A percentile compares a stretch with the other conserved stretches of the same genome.
Evolutionary conservation across 1,140 invertebrate species (phyloP).

Genomic region (Zeugodacus cucurbitae): DNA sequence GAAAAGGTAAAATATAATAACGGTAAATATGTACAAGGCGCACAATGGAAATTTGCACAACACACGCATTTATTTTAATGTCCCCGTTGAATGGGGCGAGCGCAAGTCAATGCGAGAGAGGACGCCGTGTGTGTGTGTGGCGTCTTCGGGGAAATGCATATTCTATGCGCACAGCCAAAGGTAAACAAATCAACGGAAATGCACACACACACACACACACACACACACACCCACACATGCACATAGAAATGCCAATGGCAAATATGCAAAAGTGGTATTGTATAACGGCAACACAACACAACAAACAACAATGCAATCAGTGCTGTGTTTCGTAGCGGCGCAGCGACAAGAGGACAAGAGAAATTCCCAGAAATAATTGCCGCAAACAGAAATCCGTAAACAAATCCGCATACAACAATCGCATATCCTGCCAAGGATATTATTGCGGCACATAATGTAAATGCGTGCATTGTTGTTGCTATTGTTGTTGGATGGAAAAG

Average conservation of each 20-base stretch:
- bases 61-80: conserved; percentile 24
- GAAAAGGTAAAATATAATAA: conserved; percentile 23
- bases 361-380: conserved; percentile 26
- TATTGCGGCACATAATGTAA: not conserved
- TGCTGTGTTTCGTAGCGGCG: not conserved
- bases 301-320: not conserved
- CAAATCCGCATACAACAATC: not conserved
- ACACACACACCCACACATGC: not conserved
- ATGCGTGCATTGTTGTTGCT: not conserved
- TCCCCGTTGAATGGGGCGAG: not conserved
- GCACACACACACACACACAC: too few species aligned
- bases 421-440: conserved; percentile 4
- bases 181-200: conserved; percentile 32
- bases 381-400: conserved; percentile 35
- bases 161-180: not conserved
- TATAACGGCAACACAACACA: not conserved
- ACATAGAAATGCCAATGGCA: not conserved
- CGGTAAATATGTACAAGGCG: not conserved
- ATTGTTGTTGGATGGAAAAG: not conserved
- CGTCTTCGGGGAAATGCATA: not conserved
- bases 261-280: conserved; percentile 4
- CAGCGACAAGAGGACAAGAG: not conserved
- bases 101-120: not conserved
- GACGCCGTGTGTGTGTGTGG: not conserved
- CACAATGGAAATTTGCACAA: not conserved